A percentile compares a stretch with the other conserved stretches of the same genome.
phyloP scores from a whole-genome alignment of 2,888 invertebrate species.

The Dysmachus trigonus region DNA sequence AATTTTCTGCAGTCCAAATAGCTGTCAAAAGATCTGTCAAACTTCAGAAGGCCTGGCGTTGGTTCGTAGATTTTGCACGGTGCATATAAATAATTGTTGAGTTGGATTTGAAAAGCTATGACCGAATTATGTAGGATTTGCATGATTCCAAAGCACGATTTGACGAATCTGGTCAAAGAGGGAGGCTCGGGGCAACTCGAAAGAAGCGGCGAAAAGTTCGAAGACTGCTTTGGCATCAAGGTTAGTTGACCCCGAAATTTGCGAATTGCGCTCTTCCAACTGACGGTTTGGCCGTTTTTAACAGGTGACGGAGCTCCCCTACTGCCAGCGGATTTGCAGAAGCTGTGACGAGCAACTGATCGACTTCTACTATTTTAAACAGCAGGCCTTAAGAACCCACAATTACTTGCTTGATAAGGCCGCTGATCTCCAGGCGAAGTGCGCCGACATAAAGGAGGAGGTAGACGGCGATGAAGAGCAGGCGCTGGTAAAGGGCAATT shows the following conservation, averaged over 20 bases:
- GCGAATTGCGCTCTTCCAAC: neutral
- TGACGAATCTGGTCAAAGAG: neutral
- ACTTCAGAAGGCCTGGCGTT: neutral
- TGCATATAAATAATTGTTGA: neutral
- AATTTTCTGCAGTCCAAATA: neutral
- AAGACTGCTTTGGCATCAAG: constrained; percentile 29
- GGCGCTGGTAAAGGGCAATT: neutral
- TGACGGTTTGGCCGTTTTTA: neutral
- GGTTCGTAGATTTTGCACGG: constrained; percentile 8
- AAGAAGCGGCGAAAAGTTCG: constrained; percentile 2
- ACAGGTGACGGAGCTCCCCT: neutral
- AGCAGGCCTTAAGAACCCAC: neutral
- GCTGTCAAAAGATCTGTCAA: neutral
- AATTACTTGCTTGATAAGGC: constrained; percentile 10
- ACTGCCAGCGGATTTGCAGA: constrained; percentile 1
- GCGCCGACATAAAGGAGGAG: neutral
- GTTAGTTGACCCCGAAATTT: neutral
- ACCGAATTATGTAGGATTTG: constrained; percentile 16
- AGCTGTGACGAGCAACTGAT: neutral
- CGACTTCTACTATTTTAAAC: constrained; percentile 19
- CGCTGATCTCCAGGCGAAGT: neutral
- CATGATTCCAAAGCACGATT: neutral
- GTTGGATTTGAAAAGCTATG: neutral
- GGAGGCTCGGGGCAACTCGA: neutral
- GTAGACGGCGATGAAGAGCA: neutral